Percentiles rank a stretch among this genome's conserved stretches.
Conservation (phyloP, 2,797 vertebrate species). For the Pseudomugil gertrudae region DNA sequence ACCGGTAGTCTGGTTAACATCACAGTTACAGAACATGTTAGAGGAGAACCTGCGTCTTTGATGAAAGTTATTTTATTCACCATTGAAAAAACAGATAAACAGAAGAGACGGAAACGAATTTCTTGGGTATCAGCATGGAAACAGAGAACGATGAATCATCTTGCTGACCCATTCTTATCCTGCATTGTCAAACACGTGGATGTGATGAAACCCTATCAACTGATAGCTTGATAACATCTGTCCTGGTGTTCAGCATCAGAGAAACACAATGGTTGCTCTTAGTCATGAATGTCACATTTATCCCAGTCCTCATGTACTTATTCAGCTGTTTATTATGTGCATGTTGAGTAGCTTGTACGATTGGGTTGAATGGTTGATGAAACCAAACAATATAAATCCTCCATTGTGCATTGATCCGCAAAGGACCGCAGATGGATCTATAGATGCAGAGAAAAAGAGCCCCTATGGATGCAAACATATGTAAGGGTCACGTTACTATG, state of each 20-base stretch:
- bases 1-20: neutral
- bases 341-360: neutral
- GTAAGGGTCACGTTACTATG: constrained; percentile 31
- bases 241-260: neutral
- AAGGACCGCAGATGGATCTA: constrained; percentile 22
- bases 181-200: neutral
- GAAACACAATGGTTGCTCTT: neutral
- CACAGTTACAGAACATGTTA: neutral
- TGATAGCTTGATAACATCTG: neutral
- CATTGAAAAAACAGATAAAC: neutral
- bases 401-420: constrained; percentile 20
- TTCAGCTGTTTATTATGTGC: neutral
- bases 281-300: neutral
- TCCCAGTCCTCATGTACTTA: neutral
- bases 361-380: neutral
- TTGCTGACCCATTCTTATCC: neutral
- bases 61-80: neutral
- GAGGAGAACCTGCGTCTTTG: neutral
- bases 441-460: constrained; percentile 3
- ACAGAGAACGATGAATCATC: neutral
- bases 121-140: neutral
- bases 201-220: neutral
- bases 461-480: constrained; percentile 26
- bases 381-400: constrained; percentile 11
- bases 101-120: neutral